Conservation (phyloP, 2,888 invertebrate species). For the Drosophila leonis region DNA sequence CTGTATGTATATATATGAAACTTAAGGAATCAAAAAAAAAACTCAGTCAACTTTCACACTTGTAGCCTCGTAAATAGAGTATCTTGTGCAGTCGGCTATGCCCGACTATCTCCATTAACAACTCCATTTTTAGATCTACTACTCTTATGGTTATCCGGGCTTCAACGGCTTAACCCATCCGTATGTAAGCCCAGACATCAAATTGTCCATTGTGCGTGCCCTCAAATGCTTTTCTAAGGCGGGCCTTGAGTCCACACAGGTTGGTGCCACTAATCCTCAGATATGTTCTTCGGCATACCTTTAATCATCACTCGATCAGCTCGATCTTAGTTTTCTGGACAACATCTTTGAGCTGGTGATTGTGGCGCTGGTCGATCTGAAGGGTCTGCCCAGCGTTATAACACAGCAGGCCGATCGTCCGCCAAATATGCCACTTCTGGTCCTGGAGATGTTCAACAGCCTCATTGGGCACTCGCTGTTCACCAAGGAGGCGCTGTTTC, state of each 20-base stretch:
- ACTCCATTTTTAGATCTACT: slow-evolving; percentile 67
- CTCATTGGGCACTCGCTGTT: slow-evolving; percentile 78
- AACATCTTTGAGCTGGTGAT: slow-evolving; percentile 62
- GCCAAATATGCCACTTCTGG: slow-evolving; percentile 56
- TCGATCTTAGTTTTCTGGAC: slow-evolving; percentile 57
- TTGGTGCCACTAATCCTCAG: slow-evolving; percentile 9
- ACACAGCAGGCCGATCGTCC: slow-evolving; percentile 61
- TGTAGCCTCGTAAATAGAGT: neutral
- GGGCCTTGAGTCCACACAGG: slow-evolving; percentile 66
- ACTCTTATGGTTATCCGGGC: slow-evolving; percentile 72
- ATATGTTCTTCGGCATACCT: neutral
- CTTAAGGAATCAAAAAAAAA: too few species aligned
- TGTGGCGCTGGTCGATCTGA: slow-evolving; percentile 61
- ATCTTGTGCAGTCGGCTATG: neutral
- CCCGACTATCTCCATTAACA: neutral
- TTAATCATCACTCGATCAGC: slow-evolving; percentile 26
- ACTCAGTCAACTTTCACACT: neutral
- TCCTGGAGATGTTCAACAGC: slow-evolving; percentile 70
- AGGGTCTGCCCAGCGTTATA: slow-evolving; percentile 77
- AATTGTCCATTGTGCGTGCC: slow-evolving; percentile 74
- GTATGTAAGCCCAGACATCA: slow-evolving; percentile 73
- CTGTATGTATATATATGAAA: too few species aligned
- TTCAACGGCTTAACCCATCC: slow-evolving; percentile 65
- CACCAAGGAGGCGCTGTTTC: slow-evolving; percentile 77
- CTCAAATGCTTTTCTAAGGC: slow-evolving; percentile 78